Percentiles rank a stretch among this genome's conserved stretches.
phyloP scores from a whole-genome alignment of 1,140 invertebrate genomes.

The Hyphantria cunea region DNA sequence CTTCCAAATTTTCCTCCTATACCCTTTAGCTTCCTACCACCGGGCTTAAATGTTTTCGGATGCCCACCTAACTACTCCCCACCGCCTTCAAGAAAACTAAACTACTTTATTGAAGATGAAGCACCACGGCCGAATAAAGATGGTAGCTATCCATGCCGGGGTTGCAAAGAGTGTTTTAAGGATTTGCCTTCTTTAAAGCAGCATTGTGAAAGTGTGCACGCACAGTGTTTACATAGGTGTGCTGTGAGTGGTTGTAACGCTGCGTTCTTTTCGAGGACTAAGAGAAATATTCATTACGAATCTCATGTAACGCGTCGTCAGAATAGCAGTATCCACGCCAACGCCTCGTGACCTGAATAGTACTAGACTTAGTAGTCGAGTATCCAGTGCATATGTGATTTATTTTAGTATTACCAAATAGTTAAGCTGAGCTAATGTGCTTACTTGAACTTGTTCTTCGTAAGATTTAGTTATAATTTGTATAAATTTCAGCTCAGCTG shows the following conservation, averaged over 20 bases:
- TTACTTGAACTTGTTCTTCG: constrained; percentile 39
- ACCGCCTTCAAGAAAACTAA: constrained; percentile 56
- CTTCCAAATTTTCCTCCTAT: constrained; percentile 76
- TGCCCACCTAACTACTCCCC: constrained; percentile 62
- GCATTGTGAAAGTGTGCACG: constrained; percentile 85
- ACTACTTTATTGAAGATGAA: constrained; percentile 83
- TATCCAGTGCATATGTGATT: constrained; percentile 74
- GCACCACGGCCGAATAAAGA: constrained; percentile 83
- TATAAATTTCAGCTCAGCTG: constrained; percentile 18
- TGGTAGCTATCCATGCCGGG: constrained; percentile 85
- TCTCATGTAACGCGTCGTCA: constrained; percentile 76
- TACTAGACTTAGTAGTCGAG: constrained; percentile 33
- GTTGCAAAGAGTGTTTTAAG: constrained; percentile 84
- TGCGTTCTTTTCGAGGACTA: constrained; percentile 87
- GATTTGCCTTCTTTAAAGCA: constrained; percentile 84
- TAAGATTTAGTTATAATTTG: too few species aligned
- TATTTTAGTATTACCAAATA: constrained; percentile 56
- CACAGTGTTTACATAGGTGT: constrained; percentile 85
- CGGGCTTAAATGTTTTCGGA: constrained; percentile 60
- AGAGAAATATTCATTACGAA: constrained; percentile 86
- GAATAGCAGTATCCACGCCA: constrained; percentile 53
- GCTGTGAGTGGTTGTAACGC: constrained; percentile 86
- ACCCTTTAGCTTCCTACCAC: constrained; percentile 73
- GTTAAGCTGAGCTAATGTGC: constrained; percentile 26
- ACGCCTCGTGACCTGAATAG: constrained; percentile 56